Conservation (phyloP, 2,888 invertebrate genomes). For the Creontiades dilutus region DNA sequence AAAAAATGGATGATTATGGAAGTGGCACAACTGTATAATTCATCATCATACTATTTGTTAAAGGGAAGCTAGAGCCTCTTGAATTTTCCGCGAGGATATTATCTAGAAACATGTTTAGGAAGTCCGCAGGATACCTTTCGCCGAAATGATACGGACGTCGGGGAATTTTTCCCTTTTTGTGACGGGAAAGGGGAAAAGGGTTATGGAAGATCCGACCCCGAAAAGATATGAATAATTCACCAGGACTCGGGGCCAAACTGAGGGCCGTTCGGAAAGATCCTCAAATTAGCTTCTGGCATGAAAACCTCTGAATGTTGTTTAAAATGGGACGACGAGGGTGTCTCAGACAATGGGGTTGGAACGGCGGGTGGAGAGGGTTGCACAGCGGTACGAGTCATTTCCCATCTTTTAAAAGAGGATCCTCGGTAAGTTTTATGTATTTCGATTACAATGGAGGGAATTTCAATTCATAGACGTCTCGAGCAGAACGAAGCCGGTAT, state of each 20-base stretch:
- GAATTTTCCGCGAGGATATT: background rate
- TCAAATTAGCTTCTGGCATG: constrained; percentile 36
- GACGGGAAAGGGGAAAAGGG: background rate
- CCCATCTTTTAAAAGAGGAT: background rate
- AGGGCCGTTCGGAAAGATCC: background rate
- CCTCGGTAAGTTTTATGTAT: background rate
- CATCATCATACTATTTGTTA: constrained; percentile 56
- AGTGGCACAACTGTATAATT: constrained; percentile 32
- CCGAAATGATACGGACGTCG: background rate
- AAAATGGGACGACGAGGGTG: constrained; percentile 1
- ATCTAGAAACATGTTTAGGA: background rate
- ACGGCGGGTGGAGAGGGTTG: background rate
- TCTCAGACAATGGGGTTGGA: constrained; percentile 2
- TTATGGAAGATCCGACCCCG: constrained; percentile 8
- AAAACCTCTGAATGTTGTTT: constrained; percentile 22
- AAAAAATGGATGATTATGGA: background rate
- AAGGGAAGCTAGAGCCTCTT: background rate
- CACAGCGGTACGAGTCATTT: background rate
- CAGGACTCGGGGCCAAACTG: constrained; percentile 20
- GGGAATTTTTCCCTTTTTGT: background rate
- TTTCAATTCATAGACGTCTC: background rate
- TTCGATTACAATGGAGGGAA: background rate
- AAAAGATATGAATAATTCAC: constrained; percentile 39
- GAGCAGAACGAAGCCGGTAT: background rate
- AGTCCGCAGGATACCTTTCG: background rate